Conservation (phyloP, 1,140 invertebrate species). For the Panagrolaimus sp. region DNA sequence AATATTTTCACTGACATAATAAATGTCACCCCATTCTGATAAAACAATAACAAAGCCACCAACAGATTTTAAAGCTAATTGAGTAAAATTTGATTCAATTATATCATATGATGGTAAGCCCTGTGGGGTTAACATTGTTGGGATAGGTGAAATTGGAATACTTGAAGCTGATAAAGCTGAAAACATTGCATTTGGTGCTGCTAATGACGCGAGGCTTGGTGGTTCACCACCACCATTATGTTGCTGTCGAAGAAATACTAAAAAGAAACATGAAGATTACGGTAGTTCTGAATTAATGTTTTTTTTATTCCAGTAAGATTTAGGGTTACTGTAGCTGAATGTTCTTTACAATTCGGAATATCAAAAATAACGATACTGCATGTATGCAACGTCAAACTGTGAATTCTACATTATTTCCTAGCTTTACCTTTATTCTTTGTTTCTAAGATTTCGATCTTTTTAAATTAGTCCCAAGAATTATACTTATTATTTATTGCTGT, state of each 20-base stretch:
- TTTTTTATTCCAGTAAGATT: no score
- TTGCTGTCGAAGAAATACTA: background rate
- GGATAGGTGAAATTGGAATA: conserved; percentile 22
- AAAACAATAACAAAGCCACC: conserved; percentile 98
- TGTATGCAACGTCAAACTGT: no score
- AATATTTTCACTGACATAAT: conserved; percentile 97
- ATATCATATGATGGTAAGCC: conserved; percentile 31
- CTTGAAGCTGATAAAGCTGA: background rate
- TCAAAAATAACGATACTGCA: no score
- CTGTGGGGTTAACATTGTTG: conserved; percentile 31
- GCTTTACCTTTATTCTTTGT: no score
- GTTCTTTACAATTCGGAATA: no score
- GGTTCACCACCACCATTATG: background rate
- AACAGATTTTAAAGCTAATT: conserved; percentile 63
- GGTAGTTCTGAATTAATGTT: background rate
- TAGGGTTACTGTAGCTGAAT: no score
- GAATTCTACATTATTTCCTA: no score
- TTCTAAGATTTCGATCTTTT: no score
- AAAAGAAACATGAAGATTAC: background rate
- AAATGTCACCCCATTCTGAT: conserved; percentile 95
- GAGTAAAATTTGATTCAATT: conserved; percentile 27
- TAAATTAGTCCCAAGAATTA: no score
- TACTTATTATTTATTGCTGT: no score
- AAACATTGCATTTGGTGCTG: conserved; percentile 10
- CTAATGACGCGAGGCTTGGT: background rate